phyloP scores from a whole-genome alignment of 1,140 invertebrate genomes.

The Drosophila bipectinata region DNA sequence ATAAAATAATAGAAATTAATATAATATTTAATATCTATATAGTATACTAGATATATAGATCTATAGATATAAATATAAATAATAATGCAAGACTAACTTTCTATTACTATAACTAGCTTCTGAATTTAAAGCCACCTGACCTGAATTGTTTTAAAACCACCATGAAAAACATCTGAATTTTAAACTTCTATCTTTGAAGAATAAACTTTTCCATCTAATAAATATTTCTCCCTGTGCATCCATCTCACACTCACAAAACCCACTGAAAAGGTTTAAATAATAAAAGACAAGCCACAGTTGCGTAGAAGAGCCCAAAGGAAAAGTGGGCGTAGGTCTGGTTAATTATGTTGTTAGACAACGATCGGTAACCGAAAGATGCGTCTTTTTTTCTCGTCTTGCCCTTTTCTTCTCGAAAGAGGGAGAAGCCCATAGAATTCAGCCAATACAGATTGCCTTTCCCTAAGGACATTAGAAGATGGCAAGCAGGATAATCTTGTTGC shows the following conservation, averaged over 20 bases:
- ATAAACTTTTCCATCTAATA: too few species aligned
- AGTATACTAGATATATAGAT: too few species aligned
- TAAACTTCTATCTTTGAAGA: too few species aligned
- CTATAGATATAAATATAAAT: too few species aligned
- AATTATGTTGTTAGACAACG: conserved; percentile 63
- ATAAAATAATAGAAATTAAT: too few species aligned
- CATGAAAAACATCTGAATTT: too few species aligned
- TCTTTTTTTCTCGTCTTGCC: conserved; percentile 19
- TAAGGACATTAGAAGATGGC: conserved; percentile 34
- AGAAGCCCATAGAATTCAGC: background rate
- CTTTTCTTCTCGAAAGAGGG: background rate
- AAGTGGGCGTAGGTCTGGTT: conserved; percentile 36
- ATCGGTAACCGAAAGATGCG: conserved; percentile 26
- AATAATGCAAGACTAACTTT: too few species aligned
- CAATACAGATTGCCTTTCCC: background rate
- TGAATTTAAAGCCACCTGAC: too few species aligned
- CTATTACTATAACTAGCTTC: too few species aligned
- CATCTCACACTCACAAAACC: background rate
- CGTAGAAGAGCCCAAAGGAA: conserved; percentile 1
- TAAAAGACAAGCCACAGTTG: conserved; percentile 10
- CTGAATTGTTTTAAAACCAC: too few species aligned
- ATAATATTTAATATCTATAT: too few species aligned
- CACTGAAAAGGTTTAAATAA: background rate
- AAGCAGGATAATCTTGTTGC: conserved; percentile 42
- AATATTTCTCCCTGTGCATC: background rate